Evolutionary conservation across 2,888 invertebrate species (phyloP), one percentile per base, ranked within the genome.

Genomic region (Camptogramma bilineatum): DNA sequence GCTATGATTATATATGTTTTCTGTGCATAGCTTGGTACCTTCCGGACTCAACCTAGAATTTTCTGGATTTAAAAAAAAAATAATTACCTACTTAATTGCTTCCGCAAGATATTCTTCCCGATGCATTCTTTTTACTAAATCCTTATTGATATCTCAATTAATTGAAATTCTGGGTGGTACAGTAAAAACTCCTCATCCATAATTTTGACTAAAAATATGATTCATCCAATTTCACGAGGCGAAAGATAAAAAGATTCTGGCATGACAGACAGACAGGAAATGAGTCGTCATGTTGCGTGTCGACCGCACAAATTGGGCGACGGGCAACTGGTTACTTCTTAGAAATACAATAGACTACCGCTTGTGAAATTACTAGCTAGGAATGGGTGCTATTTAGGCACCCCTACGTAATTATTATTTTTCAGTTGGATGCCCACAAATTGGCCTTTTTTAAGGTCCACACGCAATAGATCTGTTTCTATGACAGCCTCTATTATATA

Each of bases 291-390:
- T 72, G 73, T 68, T 71, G 72, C 54, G 66, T 71, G 66, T 66
- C 63, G 62, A 81, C 73, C 76, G 74, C 76, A 75, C 78, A 77
- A 81, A 82, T 81, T 83, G 79, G 79, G 71, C 72, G 73, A 64
- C 17, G 44, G 64, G 66, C 34, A 39, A 52, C 46, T 52, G 13
- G 39, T 21, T 21, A 46, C 39, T 73, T 78, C 72, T 68, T 18
- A 56, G 55, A 70, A 73, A 62, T 54, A 73, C 73, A 73, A 74
- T 69, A 70, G 64, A 46, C 56, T 46, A 34, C 64, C 60, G 57
- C 52, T 42, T 18, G n/a, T 52, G 46, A 17, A 46, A 44, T 55
- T 28, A 19, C 39, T 48, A 39, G 47, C 46, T 47, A 13, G 42
- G 10, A 13, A 28, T 28, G 13, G 34, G 34, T 39, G 2, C 13